Evolutionary conservation across 2,888 invertebrate genomes (phyloP).

Genomic region (Phortica okadai): DNA sequence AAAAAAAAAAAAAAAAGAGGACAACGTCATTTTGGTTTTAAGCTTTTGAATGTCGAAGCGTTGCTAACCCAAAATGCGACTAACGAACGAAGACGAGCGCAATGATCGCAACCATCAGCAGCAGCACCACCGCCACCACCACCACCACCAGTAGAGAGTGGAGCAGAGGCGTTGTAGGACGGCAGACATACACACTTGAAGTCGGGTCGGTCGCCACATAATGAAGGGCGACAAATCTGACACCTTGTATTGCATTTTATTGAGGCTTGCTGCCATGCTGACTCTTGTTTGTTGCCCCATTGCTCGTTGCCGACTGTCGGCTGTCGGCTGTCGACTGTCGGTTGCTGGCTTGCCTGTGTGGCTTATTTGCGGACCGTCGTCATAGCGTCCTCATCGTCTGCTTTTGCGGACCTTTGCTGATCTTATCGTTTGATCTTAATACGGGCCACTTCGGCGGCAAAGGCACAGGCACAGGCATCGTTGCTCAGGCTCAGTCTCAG

Average conservation of each 20-base stretch:
- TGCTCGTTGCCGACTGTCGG: neutral
- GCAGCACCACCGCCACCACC: too few species aligned
- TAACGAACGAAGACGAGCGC: too few species aligned
- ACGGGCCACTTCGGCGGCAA: conserved; percentile 65
- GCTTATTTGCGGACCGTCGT: conserved; percentile 33
- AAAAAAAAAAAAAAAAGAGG: neutral
- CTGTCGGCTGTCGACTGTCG: too few species aligned
- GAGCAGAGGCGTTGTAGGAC: too few species aligned
- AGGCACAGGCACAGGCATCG: conserved; percentile 33
- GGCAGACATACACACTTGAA: neutral
- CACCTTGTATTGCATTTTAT: conserved; percentile 75
- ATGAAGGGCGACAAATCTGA: conserved; percentile 77
- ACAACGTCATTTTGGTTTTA: neutral
- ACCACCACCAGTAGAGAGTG: neutral
- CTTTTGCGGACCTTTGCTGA: conserved; percentile 51
- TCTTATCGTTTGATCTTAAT: conserved; percentile 75
- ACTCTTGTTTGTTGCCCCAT: conserved; percentile 2
- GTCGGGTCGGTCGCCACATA: conserved; percentile 54
- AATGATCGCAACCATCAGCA: too few species aligned
- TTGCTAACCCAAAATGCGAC: too few species aligned
- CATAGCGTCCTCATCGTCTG: conserved; percentile 17
- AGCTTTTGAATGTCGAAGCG: neutral
- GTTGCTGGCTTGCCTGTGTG: conserved; percentile 27
- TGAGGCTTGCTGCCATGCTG: conserved; percentile 52
- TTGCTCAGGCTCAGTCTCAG: neutral